Conservation (phyloP, 2,113 vertebrate genomes). For the Morone saxatilis region DNA sequence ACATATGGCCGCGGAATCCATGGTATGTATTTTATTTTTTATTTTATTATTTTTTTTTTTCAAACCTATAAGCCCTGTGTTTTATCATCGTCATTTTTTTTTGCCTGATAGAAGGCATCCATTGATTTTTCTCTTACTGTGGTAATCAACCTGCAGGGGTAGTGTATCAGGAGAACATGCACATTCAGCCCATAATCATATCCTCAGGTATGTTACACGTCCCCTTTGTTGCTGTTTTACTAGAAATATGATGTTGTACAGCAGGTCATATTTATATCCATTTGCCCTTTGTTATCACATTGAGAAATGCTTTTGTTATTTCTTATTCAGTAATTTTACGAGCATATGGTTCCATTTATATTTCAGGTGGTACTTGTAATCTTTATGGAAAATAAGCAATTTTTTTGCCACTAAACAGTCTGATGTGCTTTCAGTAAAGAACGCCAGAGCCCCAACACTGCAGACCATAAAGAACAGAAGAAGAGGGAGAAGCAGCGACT, state of each 20-base stretch:
- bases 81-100: conserved; percentile 14
- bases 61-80: neutral
- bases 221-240: neutral
- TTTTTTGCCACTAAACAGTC: conserved; percentile 2
- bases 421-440: conserved; percentile 63
- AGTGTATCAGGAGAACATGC: conserved; percentile 46
- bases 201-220: conserved; percentile 47
- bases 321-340: neutral
- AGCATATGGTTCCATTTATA: neutral
- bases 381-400: neutral
- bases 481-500: conserved; percentile 84
- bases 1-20: conserved; percentile 63
- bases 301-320: neutral
- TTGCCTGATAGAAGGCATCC: conserved; percentile 3
- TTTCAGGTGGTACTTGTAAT: neutral
- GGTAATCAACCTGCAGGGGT: conserved; percentile 52
- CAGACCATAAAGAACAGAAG: conserved; percentile 77
- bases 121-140: conserved; percentile 34
- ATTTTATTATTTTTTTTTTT: neutral
- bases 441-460: conserved; percentile 66
- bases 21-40: conserved; percentile 66
- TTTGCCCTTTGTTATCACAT: neutral
- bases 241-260: neutral
- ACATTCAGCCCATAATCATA: conserved; percentile 22
- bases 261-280: neutral